These are phyloP conservation scores for Oscheius onirici DNA, from an alignment of 2,888 invertebrate genomes.

Conservation along the genomic window DNA sequence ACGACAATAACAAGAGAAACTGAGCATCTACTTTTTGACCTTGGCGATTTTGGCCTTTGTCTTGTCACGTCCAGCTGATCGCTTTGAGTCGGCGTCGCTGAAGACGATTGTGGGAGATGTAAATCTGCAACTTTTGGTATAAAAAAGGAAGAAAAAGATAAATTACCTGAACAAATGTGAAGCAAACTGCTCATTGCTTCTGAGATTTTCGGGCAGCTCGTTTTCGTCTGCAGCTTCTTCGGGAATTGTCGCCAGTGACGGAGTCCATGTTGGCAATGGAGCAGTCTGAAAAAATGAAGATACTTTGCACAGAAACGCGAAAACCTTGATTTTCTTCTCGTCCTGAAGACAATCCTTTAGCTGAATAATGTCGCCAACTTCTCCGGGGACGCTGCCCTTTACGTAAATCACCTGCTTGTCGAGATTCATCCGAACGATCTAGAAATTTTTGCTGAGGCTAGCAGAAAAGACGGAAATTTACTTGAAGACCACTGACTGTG, in stretches of 20 bases:
- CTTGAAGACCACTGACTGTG: slow-evolving; percentile 63
- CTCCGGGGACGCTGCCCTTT: slow-evolving; percentile 67
- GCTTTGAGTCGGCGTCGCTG: slow-evolving; percentile 64
- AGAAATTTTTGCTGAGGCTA: background rate
- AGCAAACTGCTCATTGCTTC: slow-evolving; percentile 37
- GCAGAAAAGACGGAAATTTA: background rate
- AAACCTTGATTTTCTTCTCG: slow-evolving; percentile 55
- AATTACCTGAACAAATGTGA: slow-evolving; percentile 12
- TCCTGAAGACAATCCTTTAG: slow-evolving; percentile 63
- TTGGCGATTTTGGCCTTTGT: slow-evolving; percentile 70
- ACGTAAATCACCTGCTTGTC: slow-evolving; percentile 69
- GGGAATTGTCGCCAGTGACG: slow-evolving; percentile 50
- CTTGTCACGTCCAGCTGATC: slow-evolving; percentile 61
- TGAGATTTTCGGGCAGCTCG: slow-evolving; percentile 20
- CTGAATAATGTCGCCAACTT: slow-evolving; percentile 62
- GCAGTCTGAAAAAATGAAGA: slow-evolving; percentile 2
- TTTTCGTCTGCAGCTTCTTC: slow-evolving; percentile 50
- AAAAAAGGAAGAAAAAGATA: slow-evolving; percentile 12
- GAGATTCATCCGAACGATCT: slow-evolving; percentile 67
- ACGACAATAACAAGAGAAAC: too few species aligned
- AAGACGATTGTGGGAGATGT: slow-evolving; percentile 63
- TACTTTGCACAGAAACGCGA: background rate
- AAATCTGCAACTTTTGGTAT: slow-evolving; percentile 50
- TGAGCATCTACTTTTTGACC: slow-evolving; percentile 63
- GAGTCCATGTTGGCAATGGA: slow-evolving; percentile 63